Evolutionary conservation across 2,888 invertebrate genomes (phyloP).

Genomic region (Coremacera marginata): DNA sequence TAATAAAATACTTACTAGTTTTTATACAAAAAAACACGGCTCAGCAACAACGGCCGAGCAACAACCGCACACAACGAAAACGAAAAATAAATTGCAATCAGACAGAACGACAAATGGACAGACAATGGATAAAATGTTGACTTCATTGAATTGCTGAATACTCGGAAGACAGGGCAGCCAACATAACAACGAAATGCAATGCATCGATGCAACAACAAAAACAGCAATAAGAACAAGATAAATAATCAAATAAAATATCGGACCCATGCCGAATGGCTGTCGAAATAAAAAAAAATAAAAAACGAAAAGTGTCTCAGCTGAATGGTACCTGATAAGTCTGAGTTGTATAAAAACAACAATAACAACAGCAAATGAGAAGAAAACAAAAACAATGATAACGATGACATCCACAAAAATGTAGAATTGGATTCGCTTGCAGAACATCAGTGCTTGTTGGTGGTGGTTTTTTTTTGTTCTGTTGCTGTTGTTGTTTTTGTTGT

Average conservation of each 20-base stretch:
- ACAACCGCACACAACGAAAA: not conserved
- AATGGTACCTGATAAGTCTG: not conserved
- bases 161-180: not conserved
- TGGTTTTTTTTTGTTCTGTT: not conserved
- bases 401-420: not conserved
- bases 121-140: not conserved
- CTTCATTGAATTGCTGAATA: not conserved
- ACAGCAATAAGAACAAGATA: not conserved
- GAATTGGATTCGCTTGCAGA: no score
- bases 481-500: not conserved
- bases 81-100: not conserved
- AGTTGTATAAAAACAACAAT: not conserved
- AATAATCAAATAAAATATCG: not conserved
- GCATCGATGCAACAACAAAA: not conserved
- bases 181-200: not conserved
- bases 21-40: no score
- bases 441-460: not conserved
- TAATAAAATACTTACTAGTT: no score
- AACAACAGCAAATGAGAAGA: not conserved
- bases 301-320: not conserved
- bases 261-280: not conserved
- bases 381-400: not conserved
- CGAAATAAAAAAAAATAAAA: not conserved
- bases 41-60: not conserved
- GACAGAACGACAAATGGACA: not conserved